A percentile compares a stretch with the other conserved stretches of the same genome.
Conservation (phyloP, 2,888 invertebrate species). For the Hecatera dysodea region DNA sequence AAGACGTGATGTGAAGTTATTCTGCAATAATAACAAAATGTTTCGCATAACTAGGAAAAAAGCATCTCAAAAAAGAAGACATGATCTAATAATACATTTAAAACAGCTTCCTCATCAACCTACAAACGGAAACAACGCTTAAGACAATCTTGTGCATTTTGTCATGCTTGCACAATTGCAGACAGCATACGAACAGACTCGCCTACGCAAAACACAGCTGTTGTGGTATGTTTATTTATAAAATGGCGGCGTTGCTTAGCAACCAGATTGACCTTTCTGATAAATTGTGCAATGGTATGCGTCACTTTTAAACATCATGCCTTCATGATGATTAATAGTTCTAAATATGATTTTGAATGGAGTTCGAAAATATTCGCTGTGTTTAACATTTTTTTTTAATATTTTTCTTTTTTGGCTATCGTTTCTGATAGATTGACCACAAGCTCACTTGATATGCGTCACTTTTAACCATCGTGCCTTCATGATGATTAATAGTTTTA, state of each 20-base stretch:
- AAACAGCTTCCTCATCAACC: conserved; percentile 17
- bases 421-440: background rate
- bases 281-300: background rate
- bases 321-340: background rate
- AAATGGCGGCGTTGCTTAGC: conserved; percentile 30
- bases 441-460: background rate
- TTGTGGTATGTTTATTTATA: conserved; percentile 38
- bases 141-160: conserved; percentile 40
- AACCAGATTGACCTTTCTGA: conserved; percentile 25
- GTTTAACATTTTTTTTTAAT: too few relatives aligned
- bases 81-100: conserved; percentile 4
- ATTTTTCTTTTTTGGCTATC: background rate
- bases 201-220: conserved; percentile 35
- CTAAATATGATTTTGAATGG: background rate
- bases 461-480: background rate
- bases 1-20: background rate
- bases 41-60: background rate
- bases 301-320: background rate
- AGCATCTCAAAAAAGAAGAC: background rate
- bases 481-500: background rate
- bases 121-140: conserved; percentile 49
- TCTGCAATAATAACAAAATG: background rate
- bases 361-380: too few relatives aligned
- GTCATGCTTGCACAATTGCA: conserved; percentile 22
- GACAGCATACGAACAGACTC: conserved; percentile 32